A percentile compares a stretch with the other conserved stretches of the same genome.
phyloP scores from a whole-genome alignment of 2,888 invertebrate genomes.

The Leptopilina myrica region DNA sequence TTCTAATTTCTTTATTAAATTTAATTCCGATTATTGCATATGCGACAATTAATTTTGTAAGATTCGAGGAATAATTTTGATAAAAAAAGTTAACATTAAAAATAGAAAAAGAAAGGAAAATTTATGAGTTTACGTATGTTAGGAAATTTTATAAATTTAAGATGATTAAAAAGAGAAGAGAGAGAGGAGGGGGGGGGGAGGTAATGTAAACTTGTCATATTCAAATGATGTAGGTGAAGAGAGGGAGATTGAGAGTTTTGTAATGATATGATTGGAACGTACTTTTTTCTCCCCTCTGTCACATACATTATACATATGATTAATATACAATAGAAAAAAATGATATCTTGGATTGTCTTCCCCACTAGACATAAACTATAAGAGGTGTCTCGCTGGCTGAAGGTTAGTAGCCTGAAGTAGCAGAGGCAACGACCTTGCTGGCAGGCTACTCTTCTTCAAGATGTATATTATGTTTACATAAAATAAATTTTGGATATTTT shows the following conservation, averaged over 20 bases:
- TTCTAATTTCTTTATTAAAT: too few species aligned
- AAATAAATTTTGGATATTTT: too few species aligned
- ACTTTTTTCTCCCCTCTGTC: background rate
- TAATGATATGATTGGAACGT: slow-evolving; percentile 7
- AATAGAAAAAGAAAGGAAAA: too few species aligned
- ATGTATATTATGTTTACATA: slow-evolving; percentile 62
- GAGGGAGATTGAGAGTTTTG: background rate
- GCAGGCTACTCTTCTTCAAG: slow-evolving; percentile 47
- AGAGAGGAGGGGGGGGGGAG: background rate
- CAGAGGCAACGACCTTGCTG: slow-evolving; percentile 60
- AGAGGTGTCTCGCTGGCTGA: slow-evolving; percentile 48
- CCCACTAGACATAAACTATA: background rate
- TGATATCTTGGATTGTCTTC: background rate
- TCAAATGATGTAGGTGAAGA: background rate
- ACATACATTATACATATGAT: background rate
- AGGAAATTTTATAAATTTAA: too few species aligned
- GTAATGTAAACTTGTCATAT: background rate
- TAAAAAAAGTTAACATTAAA: too few species aligned
- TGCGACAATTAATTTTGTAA: too few species aligned
- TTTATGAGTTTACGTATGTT: too few species aligned
- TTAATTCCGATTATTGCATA: too few species aligned
- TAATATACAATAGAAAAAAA: background rate
- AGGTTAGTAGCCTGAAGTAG: slow-evolving; percentile 61
- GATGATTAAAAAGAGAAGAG: background rate
- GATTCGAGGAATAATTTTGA: too few species aligned